These are phyloP conservation scores for Coturnix japonica DNA, from an alignment of 2,113 vertebrate genomes.

Conservation along the genomic window DNA sequence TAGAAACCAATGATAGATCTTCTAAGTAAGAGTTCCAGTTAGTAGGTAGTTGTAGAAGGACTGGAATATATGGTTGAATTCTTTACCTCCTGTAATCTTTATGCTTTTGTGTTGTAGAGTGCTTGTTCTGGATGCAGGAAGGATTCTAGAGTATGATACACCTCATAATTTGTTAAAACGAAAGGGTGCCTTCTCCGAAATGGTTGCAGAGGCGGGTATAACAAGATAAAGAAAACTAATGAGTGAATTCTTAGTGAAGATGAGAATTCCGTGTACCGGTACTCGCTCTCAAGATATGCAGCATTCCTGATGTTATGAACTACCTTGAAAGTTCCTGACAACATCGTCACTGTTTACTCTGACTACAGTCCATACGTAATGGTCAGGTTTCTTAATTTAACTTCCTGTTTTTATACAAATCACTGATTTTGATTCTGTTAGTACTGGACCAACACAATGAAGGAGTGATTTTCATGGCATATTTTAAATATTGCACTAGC, in stretches of 20 bases:
- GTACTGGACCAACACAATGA: not conserved
- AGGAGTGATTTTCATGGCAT: not conserved
- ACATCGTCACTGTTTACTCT: not conserved
- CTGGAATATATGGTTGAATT: not conserved
- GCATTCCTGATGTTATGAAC: not conserved
- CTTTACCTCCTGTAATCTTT: not conserved
- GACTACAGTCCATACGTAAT: not conserved
- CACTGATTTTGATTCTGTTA: not conserved
- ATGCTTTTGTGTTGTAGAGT: constrained; percentile 61
- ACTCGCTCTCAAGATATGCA: not conserved
- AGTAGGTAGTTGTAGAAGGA: not conserved
- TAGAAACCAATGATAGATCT: not conserved
- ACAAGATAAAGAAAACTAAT: not conserved
- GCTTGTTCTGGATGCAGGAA: constrained; percentile 73
- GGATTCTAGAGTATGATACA: constrained; percentile 69
- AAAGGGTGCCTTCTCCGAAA: constrained; percentile 70
- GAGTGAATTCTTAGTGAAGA: not conserved
- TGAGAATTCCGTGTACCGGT: not conserved
- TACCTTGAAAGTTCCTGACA: not conserved
- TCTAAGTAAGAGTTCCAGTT: not conserved
- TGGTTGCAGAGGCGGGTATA: constrained; percentile 58
- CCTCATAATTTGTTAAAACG: constrained; percentile 53
- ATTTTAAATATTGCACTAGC: not conserved
- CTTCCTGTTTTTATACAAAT: not conserved
- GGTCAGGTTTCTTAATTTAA: not conserved